Conservation (phyloP, 92 coral and sea anemone genomes). For the Zoanthus solanderi region DNA sequence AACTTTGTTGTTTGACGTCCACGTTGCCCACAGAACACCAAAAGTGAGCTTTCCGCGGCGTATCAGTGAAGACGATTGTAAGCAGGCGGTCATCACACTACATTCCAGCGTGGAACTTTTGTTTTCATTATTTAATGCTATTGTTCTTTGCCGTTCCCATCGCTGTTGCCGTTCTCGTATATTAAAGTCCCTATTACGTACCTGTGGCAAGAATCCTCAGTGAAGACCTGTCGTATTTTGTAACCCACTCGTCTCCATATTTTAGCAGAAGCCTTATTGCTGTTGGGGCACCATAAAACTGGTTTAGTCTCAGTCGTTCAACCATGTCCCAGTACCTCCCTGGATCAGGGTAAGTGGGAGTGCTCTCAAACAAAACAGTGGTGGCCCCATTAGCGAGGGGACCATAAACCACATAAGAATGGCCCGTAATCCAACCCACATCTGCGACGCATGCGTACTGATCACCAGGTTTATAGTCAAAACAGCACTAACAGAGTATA, state of each 20-base stretch:
- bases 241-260: constrained; percentile 87
- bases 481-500: constrained; percentile 73
- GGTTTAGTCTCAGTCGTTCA: constrained; percentile 84
- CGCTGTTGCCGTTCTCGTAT: no score
- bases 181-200: not conserved
- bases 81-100: no score
- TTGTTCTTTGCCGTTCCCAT: no score
- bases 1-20: no score
- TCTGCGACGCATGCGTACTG: constrained; percentile 97
- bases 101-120: no score
- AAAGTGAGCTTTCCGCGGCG: no score
- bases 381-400: constrained; percentile 98
- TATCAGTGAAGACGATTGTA: no score
- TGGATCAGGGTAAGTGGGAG: constrained; percentile 99
- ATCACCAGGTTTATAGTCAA: constrained; percentile 93
- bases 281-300: constrained; percentile 95
- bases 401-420: constrained; percentile 96
- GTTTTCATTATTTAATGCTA: no score
- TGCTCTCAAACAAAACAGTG: constrained; percentile 91
- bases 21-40: no score
- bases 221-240: constrained; percentile 94
- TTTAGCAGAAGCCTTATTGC: constrained; percentile 87
- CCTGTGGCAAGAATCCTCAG: constrained; percentile 93
- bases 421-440: constrained; percentile 99
- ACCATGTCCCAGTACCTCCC: constrained; percentile 99